Evolutionary conservation across 2,797 vertebrate genomes (phyloP).

Genomic region (Esox masquinongy): DNA sequence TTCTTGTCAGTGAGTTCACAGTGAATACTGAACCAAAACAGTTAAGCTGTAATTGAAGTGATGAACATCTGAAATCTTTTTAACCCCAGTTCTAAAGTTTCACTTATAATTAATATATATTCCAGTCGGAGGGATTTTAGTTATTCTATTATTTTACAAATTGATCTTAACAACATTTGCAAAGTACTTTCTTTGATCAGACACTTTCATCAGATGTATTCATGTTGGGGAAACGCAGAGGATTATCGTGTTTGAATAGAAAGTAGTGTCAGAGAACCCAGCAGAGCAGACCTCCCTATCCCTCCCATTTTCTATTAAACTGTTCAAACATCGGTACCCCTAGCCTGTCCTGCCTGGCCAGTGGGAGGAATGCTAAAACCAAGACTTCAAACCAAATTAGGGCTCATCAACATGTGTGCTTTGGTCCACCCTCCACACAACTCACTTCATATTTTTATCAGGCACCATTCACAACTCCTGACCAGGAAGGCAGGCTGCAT

Average conservation of each 20-base stretch:
- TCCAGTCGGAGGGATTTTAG: not conserved
- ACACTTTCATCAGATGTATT: too few relatives aligned
- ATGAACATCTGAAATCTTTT: constrained; percentile 8
- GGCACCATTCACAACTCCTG: constrained; percentile 49
- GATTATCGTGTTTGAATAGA: not conserved
- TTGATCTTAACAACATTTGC: constrained; percentile 6
- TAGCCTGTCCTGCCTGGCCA: constrained; percentile 10
- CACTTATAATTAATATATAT: not conserved
- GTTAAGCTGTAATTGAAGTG: not conserved
- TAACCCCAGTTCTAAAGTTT: not conserved
- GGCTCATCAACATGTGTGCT: constrained; percentile 45
- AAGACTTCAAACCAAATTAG: constrained; percentile 40
- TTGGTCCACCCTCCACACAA: constrained; percentile 27
- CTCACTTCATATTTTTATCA: constrained; percentile 57
- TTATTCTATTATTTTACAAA: not conserved
- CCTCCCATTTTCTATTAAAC: constrained; percentile 35
- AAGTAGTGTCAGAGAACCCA: not conserved
- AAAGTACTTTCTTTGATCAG: too few relatives aligned
- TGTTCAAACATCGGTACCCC: constrained; percentile 23
- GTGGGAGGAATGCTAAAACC: constrained; percentile 38
- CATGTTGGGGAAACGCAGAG: not conserved
- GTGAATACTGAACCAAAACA: not conserved
- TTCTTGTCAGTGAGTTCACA: constrained; percentile 2
- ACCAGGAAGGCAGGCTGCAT: constrained; percentile 28
- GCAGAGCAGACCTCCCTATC: constrained; percentile 12